Evolutionary conservation across 2,113 vertebrate genomes (phyloP).

Genomic region (Beaufortia kweichowensis): DNA sequence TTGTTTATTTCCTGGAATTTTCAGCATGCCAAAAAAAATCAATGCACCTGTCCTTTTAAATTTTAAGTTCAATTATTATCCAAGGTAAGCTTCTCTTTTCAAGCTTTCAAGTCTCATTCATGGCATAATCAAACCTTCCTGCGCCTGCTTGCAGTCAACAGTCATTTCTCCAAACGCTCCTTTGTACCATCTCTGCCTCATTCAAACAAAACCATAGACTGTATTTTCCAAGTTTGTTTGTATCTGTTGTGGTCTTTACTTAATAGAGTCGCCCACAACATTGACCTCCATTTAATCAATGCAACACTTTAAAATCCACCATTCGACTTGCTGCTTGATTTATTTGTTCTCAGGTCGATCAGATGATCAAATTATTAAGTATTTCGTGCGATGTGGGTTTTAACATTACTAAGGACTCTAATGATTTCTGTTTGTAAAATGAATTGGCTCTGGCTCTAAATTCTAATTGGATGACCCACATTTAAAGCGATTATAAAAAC

Average conservation of each 20-base stretch:
- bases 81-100: constrained; percentile 23
- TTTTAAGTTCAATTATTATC: constrained; percentile 35
- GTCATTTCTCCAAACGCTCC: neutral
- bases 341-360: neutral
- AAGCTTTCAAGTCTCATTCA: constrained; percentile 25
- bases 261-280: constrained; percentile 8
- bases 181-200: neutral
- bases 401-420: no score
- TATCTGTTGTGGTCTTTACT: constrained; percentile 20
- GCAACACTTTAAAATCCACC: neutral
- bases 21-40: constrained; percentile 24
- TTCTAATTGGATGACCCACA: neutral
- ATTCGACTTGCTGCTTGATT: constrained; percentile 28
- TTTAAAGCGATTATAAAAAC: neutral
- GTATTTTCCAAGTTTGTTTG: constrained; percentile 13
- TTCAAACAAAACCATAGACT: constrained; percentile 13
- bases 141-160: neutral
- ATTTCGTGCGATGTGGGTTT: neutral
- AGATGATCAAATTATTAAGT: neutral
- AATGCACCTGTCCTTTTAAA: neutral
- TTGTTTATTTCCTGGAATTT: neutral
- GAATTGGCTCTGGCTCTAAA: neutral
- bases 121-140: neutral
- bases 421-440: neutral
- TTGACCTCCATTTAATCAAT: constrained; percentile 12